Evolutionary conservation across 2,113 vertebrate genomes (phyloP).

Genomic region (Macheiramphus alcinus): DNA sequence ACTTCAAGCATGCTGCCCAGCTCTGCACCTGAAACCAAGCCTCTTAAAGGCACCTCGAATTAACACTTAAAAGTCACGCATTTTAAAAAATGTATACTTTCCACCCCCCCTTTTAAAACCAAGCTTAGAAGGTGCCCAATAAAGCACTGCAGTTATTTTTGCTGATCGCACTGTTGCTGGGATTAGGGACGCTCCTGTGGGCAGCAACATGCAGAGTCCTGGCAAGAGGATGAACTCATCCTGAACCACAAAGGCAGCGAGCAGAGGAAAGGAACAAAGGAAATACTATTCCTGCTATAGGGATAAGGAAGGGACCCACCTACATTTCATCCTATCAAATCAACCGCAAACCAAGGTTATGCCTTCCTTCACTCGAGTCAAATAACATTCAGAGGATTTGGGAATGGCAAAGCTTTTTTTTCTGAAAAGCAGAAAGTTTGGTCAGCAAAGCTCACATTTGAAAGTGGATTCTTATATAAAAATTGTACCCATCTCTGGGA

Average conservation of each 20-base stretch:
- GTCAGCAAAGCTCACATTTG: not conserved
- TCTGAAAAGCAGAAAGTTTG: not conserved
- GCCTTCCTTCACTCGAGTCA: not conserved
- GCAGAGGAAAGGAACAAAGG: no score
- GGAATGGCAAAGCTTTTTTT: not conserved
- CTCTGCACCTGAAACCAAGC: not conserved
- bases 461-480: not conserved
- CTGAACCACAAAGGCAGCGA: accelerated
- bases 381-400: not conserved
- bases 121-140: accelerated
- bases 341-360: not conserved
- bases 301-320: not conserved
- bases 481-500: accelerated
- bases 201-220: not conserved
- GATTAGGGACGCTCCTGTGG: not conserved
- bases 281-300: not conserved
- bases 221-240: not conserved
- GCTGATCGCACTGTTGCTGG: not conserved
- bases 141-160: accelerated
- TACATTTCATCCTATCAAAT: not conserved
- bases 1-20: not conserved
- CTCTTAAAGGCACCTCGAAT: accelerated
- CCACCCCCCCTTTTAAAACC: accelerated
- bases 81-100: not conserved
- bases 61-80: no score